phyloP scores from a whole-genome alignment of 2,113 vertebrate genomes.

The Muscicapa adusta region DNA sequence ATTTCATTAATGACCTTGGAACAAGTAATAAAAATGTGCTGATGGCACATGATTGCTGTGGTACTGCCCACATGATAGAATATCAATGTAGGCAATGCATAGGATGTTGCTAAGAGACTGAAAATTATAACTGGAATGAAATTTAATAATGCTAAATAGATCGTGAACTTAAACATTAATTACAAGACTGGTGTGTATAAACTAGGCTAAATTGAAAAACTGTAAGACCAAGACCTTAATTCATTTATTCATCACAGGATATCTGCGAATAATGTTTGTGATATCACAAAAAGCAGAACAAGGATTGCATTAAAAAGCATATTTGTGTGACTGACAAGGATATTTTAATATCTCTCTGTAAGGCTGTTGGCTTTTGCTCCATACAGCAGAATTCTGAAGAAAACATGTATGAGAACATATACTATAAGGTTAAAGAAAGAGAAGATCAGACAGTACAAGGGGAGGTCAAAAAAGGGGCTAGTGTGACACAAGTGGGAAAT shows the following conservation, averaged over 20 bases:
- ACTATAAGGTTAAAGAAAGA: background rate
- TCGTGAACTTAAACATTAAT: background rate
- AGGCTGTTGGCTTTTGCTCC: background rate
- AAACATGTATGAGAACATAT: background rate
- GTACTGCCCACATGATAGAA: background rate
- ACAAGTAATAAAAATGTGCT: slow-evolving; percentile 13
- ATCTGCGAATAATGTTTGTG: background rate
- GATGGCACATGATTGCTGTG: background rate
- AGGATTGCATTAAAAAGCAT: background rate
- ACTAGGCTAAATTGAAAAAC: background rate
- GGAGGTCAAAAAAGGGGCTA: background rate
- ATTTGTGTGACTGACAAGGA: background rate
- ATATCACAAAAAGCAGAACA: background rate
- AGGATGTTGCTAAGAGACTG: background rate
- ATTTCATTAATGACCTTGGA: slow-evolving; percentile 31
- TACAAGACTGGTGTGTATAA: background rate
- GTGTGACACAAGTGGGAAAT: background rate
- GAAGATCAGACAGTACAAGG: background rate
- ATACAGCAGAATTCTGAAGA: background rate
- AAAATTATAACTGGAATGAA: background rate
- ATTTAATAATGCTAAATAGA: background rate
- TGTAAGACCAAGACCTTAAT: background rate
- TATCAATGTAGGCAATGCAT: background rate
- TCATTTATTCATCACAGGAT: background rate
- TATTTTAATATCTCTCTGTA: background rate